Conservation (phyloP, 2,113 vertebrate genomes). For the Sporophila hypoxantha region DNA sequence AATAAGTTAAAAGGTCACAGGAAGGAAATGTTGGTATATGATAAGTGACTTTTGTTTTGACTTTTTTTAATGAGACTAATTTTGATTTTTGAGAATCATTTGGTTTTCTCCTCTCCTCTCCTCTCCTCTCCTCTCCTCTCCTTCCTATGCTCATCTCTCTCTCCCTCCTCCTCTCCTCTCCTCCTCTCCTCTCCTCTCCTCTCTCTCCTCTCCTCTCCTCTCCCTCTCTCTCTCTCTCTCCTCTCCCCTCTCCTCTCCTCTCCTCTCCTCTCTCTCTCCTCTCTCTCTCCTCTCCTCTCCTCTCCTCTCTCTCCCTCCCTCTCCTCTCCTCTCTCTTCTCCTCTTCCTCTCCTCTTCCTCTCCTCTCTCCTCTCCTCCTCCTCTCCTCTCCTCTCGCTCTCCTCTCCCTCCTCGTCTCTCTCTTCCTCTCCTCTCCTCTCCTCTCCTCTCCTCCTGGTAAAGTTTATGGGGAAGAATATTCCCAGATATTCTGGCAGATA, state of each 20-base stretch:
- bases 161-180: neutral
- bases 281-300: neutral
- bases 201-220: neutral
- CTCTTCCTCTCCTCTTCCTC: neutral
- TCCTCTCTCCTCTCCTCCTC: neutral
- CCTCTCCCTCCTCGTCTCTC: neutral
- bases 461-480: neutral
- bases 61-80: neutral
- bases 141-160: no score
- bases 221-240: neutral
- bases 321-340: neutral
- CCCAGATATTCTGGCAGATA: neutral
- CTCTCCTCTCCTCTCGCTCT: neutral
- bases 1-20: neutral
- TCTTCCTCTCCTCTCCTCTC: neutral
- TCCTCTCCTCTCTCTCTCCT: neutral
- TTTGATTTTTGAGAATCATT: neutral
- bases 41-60: neutral
- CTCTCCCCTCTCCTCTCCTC: neutral
- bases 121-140: neutral
- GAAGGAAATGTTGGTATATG: neutral
- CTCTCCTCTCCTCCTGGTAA: neutral
- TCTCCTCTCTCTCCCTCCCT: neutral
- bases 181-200: neutral
- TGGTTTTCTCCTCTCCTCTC: neutral